Evolutionary conservation across 2,888 invertebrate genomes (phyloP), one percentile per base, ranked within the genome.

Genomic region (Carpatolechia fugitivella): DNA sequence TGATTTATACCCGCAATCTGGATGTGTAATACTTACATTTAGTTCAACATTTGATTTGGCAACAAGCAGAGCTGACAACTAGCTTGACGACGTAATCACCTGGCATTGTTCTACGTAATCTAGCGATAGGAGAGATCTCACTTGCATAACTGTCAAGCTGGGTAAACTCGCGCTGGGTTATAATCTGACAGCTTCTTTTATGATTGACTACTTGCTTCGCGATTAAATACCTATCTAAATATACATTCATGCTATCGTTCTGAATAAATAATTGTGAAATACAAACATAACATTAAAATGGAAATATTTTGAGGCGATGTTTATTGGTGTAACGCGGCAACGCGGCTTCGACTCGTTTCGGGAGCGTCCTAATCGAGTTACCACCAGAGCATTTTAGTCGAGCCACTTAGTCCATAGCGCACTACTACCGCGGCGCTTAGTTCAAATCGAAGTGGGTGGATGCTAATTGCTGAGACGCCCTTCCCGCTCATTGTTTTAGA

Each of bases 401-500:
- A 69, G 72, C 78, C 85, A 86, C 85, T 89, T 87, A 85, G 80
- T 70, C 66, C 62, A 68, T 61, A 64, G 62, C 60, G 70, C 65
- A 71, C 65, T 65, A 73, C 74, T 81, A 84, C 79, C 65, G 74
- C 75, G 86, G 82, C 77, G 77, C 78, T 77, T 80, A 74, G 80
- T 80, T 80, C 74, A 81, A 78, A 78, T 74, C 73, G 70, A 74
- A 76, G 86, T 89, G 80, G 88, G 88, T 82, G 85, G 85, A 79
- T 80, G 87, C 82, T 89, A 90, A 90, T 90, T 90, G 81, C 67
- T 68, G 74, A 87, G 82, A 85, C 85, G 81, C 87, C 85, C 84
- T 85, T 82, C 78, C 80, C 82, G 88, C 85, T 89, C 83, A 90
- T 90, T 87, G 89, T 90, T 89, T 89, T 88, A 88, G 87, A 87